Evolutionary conservation across 2,113 vertebrate genomes (phyloP), one percentile per base, ranked within the genome.

Genomic region (Rana temporaria): DNA sequence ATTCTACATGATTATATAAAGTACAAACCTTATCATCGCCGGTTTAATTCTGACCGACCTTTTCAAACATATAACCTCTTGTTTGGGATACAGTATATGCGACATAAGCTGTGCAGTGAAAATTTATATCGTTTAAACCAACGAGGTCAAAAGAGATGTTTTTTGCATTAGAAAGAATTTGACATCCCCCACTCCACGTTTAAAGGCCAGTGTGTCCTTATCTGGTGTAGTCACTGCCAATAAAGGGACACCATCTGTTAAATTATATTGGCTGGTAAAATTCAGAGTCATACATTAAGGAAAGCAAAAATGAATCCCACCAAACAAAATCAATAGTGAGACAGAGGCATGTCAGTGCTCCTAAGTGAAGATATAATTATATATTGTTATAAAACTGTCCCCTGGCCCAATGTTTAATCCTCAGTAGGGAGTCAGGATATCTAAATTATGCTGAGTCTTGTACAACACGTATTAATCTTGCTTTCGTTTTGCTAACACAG

Each of bases 211-310:
- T 6, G n/a, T 70, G 20, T 16, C 4, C 14, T 53, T 70, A 52
- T 70, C 68, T 70, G 24, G 20, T 55, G 11, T 22, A 26, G 15
- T 55, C 69, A 71, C 48, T 71, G 19, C 68, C 22, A 71, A 71
- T 55, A 71, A 71, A 71, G 42, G 6, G 48, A 1, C 22, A 55
- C 68, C 69, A 71, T 71, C 69, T 71, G 69, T 55, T 71, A 71
- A 55, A 71, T 30, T 55, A 71, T 71, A 71, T 55, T 30, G 69
- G 20, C 48, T 71, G 69, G 55, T 71, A 71, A 71, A 55, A 55
- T 71, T 26, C 26, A 55, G 52, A 18, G 20, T 48, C 48, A 18
- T 71, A 9, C 55, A 71, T 71, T 53, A 71, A 22, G 22, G 52
- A 55, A 24, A 15, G 69, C 22, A 26, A 71, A 42, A 53, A 20